Evolutionary conservation across 2,797 vertebrate genomes (phyloP).

Genomic region (Gobionotothen gibberifrons): DNA sequence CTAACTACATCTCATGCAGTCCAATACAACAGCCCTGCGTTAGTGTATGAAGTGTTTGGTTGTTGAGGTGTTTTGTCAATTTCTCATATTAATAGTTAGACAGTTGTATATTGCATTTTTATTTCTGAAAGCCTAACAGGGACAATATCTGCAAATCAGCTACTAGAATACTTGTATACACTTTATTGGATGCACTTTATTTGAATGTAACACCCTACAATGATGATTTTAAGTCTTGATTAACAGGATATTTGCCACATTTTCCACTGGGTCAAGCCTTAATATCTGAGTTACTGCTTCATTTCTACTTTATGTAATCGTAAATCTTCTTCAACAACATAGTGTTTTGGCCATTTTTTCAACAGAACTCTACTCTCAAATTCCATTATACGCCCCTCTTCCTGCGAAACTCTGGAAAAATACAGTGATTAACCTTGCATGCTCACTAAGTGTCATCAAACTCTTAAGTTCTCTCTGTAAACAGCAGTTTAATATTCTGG

Average conservation of each 20-base stretch:
- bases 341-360: not conserved
- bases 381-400: conserved; percentile 7
- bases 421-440: conserved; percentile 50
- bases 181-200: too few species aligned
- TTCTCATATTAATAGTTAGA: too few species aligned
- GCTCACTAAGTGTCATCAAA: conserved; percentile 59
- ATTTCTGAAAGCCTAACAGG: too few species aligned
- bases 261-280: not conserved
- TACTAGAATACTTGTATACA: too few species aligned
- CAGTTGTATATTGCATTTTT: too few species aligned
- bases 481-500: conserved; percentile 69
- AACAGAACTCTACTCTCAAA: not conserved
- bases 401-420: conserved; percentile 34
- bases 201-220: too few species aligned
- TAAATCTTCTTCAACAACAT: not conserved
- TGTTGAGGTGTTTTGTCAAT: too few species aligned
- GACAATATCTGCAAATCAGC: too few species aligned
- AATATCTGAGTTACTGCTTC: not conserved
- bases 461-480: conserved; percentile 57
- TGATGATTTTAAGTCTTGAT: not conserved
- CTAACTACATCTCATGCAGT: not conserved
- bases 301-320: not conserved
- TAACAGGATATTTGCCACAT: not conserved
- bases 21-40: not conserved
- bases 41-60: not conserved